Evolutionary conservation across 2,797 vertebrate genomes (phyloP).

Genomic region (Siniperca obscura): DNA sequence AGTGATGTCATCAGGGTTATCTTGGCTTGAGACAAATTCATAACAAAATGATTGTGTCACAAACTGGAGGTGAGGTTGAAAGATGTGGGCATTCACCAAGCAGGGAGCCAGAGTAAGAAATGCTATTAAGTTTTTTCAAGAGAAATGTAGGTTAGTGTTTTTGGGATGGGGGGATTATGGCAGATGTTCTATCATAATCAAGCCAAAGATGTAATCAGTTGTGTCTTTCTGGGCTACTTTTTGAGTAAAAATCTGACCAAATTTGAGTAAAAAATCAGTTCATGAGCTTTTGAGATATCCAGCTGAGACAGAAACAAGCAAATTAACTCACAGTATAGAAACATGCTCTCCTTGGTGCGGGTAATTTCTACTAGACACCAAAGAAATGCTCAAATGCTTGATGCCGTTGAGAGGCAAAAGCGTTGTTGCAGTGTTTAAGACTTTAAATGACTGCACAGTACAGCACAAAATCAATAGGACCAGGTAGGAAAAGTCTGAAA

Average conservation of each 20-base stretch:
- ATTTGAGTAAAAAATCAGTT: neutral
- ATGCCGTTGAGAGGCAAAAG: neutral
- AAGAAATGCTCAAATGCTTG: neutral
- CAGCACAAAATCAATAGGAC: neutral
- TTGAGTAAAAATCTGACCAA: neutral
- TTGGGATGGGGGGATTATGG: no score
- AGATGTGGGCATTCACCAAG: neutral
- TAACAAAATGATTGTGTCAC: neutral
- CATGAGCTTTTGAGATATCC: neutral
- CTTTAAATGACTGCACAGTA: neutral
- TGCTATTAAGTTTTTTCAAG: neutral
- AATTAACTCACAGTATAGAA: neutral
- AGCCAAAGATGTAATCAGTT: neutral
- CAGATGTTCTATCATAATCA: neutral
- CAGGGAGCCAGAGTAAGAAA: neutral
- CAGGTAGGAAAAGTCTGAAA: conserved; percentile 8
- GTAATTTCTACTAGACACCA: neutral
- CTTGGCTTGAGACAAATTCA: neutral
- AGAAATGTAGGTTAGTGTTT: no score
- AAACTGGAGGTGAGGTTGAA: neutral
- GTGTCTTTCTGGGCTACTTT: neutral
- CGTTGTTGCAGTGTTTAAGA: neutral
- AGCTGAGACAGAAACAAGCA: neutral
- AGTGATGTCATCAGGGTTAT: no score
- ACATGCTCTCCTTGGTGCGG: neutral